Evolutionary conservation across 2,797 vertebrate species (phyloP).

Genomic region (Threskiornis aethiopicus): DNA sequence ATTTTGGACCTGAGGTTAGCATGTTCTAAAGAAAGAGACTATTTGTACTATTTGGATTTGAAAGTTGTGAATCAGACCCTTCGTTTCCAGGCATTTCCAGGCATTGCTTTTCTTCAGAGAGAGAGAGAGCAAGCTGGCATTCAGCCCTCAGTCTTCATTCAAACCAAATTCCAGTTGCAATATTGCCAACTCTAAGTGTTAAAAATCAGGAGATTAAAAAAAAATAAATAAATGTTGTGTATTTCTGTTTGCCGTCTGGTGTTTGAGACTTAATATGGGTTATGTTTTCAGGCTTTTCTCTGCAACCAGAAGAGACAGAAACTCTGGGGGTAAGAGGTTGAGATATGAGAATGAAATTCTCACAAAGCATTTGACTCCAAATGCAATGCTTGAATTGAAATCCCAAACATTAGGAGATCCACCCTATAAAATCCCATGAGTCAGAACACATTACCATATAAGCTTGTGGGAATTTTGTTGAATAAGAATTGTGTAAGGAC

Average conservation of each 20-base stretch:
- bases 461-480: not conserved
- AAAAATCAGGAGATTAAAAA: conserved; percentile 34
- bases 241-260: conserved; percentile 56
- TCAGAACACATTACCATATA: not conserved
- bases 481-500: not conserved
- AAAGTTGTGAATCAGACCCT: conserved; percentile 7
- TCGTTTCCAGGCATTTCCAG: conserved; percentile 25
- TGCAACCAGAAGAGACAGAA: not conserved
- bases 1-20: not conserved
- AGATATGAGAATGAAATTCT: not conserved
- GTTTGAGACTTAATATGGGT: conserved; percentile 39
- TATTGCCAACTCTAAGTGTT: conserved; percentile 50
- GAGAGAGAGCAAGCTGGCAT: conserved; percentile 21
- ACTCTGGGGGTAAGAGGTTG: not conserved
- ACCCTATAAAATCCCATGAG: not conserved
- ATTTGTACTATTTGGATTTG: not conserved
- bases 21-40: not conserved
- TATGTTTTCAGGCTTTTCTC: conserved; percentile 35
- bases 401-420: not conserved
- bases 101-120: conserved; percentile 31
- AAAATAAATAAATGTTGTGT: not conserved
- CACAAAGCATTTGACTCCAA: not conserved
- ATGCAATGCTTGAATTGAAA: not conserved
- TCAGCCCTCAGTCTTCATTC: conserved; percentile 50
- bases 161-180: conserved; percentile 56